Evolutionary conservation across 2,113 vertebrate genomes (phyloP).

Genomic region (Stictonetta naevosa): DNA sequence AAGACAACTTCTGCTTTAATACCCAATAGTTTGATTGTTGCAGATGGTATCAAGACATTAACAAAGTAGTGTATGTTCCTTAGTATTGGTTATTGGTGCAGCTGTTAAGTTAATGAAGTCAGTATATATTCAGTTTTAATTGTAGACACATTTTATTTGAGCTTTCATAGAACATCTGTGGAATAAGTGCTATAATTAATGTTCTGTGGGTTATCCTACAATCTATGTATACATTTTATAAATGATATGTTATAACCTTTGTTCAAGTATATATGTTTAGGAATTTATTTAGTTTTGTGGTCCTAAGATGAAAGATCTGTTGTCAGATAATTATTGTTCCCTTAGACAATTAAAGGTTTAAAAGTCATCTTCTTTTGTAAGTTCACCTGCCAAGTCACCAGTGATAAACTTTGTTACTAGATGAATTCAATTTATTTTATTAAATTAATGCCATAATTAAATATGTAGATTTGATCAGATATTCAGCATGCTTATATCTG

Average conservation of each 20-base stretch:
- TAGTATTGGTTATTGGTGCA: constrained; percentile 62
- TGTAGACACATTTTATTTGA: constrained; percentile 70
- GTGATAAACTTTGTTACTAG: constrained; percentile 25
- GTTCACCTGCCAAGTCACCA: background rate
- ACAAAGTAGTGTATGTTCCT: constrained; percentile 39
- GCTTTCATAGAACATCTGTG: constrained; percentile 62
- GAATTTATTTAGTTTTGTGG: background rate
- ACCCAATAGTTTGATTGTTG: constrained; percentile 15
- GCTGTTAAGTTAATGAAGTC: constrained; percentile 75
- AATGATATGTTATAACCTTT: background rate
- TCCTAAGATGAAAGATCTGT: background rate
- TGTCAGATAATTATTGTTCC: background rate
- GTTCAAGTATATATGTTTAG: background rate
- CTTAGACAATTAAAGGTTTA: background rate
- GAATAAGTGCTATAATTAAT: constrained; percentile 55
- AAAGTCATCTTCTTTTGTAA: constrained; percentile 8
- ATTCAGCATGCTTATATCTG: background rate
- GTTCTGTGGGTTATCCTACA: constrained; percentile 40
- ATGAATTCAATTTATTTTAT: constrained; percentile 31
- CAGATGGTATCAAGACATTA: constrained; percentile 49
- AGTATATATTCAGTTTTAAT: constrained; percentile 68
- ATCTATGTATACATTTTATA: background rate
- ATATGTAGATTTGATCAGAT: background rate
- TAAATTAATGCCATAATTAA: background rate
- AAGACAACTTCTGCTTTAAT: background rate